These are phyloP conservation scores for Melinaea marsaeus DNA, from an alignment of 2,888 invertebrate species.

Conservation along the genomic window DNA sequence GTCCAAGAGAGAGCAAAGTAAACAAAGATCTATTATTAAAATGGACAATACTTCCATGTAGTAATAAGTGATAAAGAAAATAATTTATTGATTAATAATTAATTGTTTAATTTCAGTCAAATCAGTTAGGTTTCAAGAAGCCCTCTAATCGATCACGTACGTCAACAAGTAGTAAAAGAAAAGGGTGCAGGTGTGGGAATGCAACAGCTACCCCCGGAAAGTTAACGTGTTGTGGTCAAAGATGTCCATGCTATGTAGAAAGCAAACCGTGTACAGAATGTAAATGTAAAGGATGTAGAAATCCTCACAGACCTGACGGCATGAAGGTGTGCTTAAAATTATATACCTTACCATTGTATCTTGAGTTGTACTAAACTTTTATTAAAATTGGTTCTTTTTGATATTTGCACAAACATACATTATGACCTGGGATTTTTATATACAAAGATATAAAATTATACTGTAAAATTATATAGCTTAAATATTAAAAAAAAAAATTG, in stretches of 20 bases:
- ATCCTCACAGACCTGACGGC: conserved; percentile 91
- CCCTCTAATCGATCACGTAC: conserved; percentile 68
- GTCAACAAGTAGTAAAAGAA: conserved; percentile 75
- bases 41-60: not conserved
- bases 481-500: no score
- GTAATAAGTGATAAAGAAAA: not conserved
- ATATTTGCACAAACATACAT: no score
- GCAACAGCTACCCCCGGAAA: conserved; percentile 93
- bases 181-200: conserved; percentile 94
- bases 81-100: conserved; percentile 24
- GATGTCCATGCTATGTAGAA: conserved; percentile 96
- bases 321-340: conserved; percentile 78
- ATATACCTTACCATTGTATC: not conserved
- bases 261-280: conserved; percentile 93
- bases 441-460: no score
- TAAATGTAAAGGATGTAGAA: conserved; percentile 94
- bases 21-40: conserved; percentile 29
- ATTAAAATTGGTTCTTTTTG: no score
- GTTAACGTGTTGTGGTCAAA: conserved; percentile 93
- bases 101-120: conserved; percentile 51
- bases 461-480: no score
- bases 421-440: no score
- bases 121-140: conserved; percentile 68
- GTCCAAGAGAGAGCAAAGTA: conserved; percentile 66
- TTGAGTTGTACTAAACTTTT: no score